phyloP scores from a whole-genome alignment of 2,888 invertebrate genomes.

The Venusia cambrica region DNA sequence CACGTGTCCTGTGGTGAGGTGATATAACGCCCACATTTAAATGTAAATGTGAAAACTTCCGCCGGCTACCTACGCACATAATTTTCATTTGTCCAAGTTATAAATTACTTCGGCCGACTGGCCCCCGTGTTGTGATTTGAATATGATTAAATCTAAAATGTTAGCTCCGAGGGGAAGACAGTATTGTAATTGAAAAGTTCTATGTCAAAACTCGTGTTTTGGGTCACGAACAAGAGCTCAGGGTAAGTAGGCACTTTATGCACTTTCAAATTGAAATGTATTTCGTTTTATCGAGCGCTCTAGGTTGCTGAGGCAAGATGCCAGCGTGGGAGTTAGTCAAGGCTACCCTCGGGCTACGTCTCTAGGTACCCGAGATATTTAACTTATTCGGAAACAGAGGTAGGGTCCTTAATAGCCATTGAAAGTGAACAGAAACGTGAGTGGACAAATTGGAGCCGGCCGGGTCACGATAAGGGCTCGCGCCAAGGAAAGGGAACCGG shows the following conservation, averaged over 20 bases:
- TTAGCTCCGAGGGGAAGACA: constrained; percentile 35
- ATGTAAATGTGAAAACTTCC: constrained; percentile 71
- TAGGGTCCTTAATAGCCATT: constrained; percentile 71
- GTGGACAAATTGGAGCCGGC: constrained; percentile 73
- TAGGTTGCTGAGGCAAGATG: neutral
- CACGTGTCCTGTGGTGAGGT: constrained; percentile 41
- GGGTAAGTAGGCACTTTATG: constrained; percentile 11
- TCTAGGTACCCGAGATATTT: constrained; percentile 23
- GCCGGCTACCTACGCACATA: constrained; percentile 65
- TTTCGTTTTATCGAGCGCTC: constrained; percentile 3
- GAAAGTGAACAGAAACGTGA: constrained; percentile 74
- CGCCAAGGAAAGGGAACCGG: constrained; percentile 65
- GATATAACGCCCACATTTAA: constrained; percentile 71
- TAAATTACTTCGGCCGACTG: constrained; percentile 49
- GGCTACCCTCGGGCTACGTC: constrained; percentile 1
- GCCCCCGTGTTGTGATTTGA: constrained; percentile 53
- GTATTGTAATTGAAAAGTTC: constrained; percentile 33
- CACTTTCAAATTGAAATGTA: constrained; percentile 19
- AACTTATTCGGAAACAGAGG: constrained; percentile 52
- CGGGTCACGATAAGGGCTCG: constrained; percentile 69
- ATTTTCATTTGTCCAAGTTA: constrained; percentile 65
- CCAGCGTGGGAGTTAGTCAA: neutral
- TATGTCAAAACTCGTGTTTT: constrained; percentile 19
- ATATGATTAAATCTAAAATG: constrained; percentile 58
- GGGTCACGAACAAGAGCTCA: constrained; percentile 24